A percentile compares a stretch with the other conserved stretches of the same genome.
Evolutionary conservation across 2,113 vertebrate genomes (phyloP).

Genomic region (Phylloscopus whistleri): DNA sequence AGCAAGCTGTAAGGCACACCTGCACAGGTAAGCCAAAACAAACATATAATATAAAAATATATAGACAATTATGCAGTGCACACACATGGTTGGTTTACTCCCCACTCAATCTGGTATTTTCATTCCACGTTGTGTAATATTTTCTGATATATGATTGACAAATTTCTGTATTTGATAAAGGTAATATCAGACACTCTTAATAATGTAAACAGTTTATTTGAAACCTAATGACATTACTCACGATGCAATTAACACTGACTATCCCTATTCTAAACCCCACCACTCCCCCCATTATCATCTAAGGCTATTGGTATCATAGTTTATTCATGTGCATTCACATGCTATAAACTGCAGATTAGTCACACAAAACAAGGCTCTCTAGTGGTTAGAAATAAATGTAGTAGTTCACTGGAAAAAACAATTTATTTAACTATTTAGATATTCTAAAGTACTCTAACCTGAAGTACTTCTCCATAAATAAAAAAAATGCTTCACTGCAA

Average conservation of each 20-base stretch:
- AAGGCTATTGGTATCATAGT: neutral
- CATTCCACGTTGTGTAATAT: neutral
- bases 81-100: neutral
- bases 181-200: neutral
- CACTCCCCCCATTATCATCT: neutral
- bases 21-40: neutral
- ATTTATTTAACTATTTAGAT: neutral
- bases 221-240: neutral
- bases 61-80: neutral
- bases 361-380: neutral
- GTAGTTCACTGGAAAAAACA: neutral
- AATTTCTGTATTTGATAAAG: neutral
- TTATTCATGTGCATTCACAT: neutral
- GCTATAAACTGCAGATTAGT: neutral
- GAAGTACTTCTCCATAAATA: neutral
- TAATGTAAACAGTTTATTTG: neutral
- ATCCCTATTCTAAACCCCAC: neutral
- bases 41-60: neutral
- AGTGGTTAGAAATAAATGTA: neutral
- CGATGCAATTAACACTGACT: neutral
- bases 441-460: neutral
- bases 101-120: neutral
- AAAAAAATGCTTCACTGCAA: neutral
- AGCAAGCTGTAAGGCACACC: neutral
- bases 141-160: neutral